Evolutionary conservation across 2,113 vertebrate species (phyloP), one percentile per base, ranked within the genome.

Genomic region (Erpornis zantholeuca): DNA sequence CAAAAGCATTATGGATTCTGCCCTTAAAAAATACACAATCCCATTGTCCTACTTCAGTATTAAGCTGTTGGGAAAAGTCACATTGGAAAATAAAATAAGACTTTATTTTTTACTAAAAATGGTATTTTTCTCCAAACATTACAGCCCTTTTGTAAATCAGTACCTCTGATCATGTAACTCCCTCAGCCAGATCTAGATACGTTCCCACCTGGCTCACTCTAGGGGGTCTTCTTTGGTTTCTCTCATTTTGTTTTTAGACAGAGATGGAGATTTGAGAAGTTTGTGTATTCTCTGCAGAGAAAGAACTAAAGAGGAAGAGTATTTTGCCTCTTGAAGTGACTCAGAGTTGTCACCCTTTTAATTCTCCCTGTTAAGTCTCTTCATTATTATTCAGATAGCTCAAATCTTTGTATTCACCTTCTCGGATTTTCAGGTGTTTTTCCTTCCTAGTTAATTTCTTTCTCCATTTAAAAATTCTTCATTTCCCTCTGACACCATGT

Each of bases 381-480:
- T 71, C 50, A 81, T 90, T 85, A 60, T 57, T 70, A 94, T 80
- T 90, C 93, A 80, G 7, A 5, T 57, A 68, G 40, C 70, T 92
- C 59, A 76, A 85, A 85, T 38, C 59, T 70, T 50, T 50, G 42
- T 56, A 66, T 83, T 88, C 90, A 93, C 71, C 63, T 93, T 82
- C 82, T 69, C 29, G 38, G 47, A 31, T 91, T 91, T 96, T 79
- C 86, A 91, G 87, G 78, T 93, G 66, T 50, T 90, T 85, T 85
- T 85, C 78, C 87, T 94, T 96, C 84, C 53, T 25, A 59, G 68
- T 63, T 93, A 93, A 92, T 86, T 94, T 88, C 70, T 92, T 92
- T 81, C 42, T 92, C 86, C 12, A 84, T 60, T 85, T 87, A n/a
- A 82, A 90, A 93, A 91, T 27, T 61, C 53, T 85, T 95, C 52